Conservation (phyloP, 2,797 vertebrate genomes). For the Crenuchus spilurus region DNA sequence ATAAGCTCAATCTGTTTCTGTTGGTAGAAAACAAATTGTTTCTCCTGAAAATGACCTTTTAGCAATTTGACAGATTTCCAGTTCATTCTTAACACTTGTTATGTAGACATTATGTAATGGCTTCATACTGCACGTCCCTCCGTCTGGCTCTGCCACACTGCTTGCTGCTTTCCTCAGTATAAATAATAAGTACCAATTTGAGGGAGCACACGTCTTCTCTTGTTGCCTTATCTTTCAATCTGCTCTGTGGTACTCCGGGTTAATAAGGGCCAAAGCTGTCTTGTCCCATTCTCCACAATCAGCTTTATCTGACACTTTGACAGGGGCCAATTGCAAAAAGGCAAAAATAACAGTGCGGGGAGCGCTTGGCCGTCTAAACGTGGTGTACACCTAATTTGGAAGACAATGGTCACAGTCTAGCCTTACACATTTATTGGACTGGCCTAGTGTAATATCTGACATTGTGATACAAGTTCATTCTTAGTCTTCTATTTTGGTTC, state of each 20-base stretch:
- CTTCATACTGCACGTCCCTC: not conserved
- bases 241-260: constrained; percentile 70
- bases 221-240: constrained; percentile 69
- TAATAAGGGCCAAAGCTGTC: constrained; percentile 78
- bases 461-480: constrained; percentile 8
- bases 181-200: constrained; percentile 64
- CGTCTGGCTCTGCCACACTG: constrained; percentile 41
- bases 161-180: constrained; percentile 53
- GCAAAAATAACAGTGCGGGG: constrained; percentile 67
- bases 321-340: constrained; percentile 77
- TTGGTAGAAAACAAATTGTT: not conserved
- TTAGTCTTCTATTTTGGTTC: constrained; percentile 23
- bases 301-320: constrained; percentile 78
- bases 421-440: constrained; percentile 35
- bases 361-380: constrained; percentile 45
- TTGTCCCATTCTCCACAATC: constrained; percentile 77
- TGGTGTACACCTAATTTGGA: constrained; percentile 68
- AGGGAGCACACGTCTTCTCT: constrained; percentile 51
- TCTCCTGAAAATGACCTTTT: not conserved
- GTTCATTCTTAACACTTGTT: not conserved
- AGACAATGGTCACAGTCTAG: constrained; percentile 41
- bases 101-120: constrained; percentile 1
- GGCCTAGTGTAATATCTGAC: constrained; percentile 25
- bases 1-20: not conserved
- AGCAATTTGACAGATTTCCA: not conserved